Conservation (phyloP, 2,797 vertebrate genomes). For the Crax fasciolata region DNA sequence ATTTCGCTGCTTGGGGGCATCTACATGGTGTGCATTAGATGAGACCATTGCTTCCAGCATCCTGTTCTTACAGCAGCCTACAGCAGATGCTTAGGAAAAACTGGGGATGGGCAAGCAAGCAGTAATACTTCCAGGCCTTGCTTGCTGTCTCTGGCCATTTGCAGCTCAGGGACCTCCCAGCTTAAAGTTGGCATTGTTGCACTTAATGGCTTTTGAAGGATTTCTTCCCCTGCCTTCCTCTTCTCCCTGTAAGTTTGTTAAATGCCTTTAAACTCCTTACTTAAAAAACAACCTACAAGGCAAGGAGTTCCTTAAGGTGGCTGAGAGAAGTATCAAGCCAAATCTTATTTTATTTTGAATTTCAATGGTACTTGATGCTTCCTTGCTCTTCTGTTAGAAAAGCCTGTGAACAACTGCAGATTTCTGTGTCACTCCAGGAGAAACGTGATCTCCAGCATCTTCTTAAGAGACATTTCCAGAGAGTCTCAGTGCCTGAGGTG, state of each 20-base stretch:
- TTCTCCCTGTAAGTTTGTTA: not conserved
- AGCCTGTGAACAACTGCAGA: not conserved
- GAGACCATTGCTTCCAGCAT: not conserved
- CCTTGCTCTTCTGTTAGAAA: not conserved
- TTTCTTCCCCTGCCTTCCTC: accelerated
- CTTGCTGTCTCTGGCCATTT: not conserved
- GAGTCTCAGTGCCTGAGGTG: not conserved
- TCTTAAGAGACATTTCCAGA: not conserved
- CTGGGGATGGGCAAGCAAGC: not conserved
- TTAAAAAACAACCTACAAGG: not conserved
- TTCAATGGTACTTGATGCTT: not conserved
- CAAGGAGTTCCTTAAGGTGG: not conserved
- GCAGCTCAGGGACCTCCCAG: not conserved
- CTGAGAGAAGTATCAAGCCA: not conserved
- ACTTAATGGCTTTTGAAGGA: not conserved
- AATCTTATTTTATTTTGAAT: not conserved
- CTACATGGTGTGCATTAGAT: not conserved
- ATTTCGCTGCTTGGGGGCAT: not conserved
- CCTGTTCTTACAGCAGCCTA: not conserved
- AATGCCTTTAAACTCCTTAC: not conserved
- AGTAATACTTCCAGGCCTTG: not conserved
- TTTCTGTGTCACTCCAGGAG: not conserved
- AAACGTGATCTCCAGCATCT: not conserved
- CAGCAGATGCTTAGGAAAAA: not conserved
- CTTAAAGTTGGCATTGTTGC: not conserved